These are phyloP conservation scores for Jordanella pulchra DNA, from an alignment of 2,797 vertebrate species.

Conservation along the genomic window DNA sequence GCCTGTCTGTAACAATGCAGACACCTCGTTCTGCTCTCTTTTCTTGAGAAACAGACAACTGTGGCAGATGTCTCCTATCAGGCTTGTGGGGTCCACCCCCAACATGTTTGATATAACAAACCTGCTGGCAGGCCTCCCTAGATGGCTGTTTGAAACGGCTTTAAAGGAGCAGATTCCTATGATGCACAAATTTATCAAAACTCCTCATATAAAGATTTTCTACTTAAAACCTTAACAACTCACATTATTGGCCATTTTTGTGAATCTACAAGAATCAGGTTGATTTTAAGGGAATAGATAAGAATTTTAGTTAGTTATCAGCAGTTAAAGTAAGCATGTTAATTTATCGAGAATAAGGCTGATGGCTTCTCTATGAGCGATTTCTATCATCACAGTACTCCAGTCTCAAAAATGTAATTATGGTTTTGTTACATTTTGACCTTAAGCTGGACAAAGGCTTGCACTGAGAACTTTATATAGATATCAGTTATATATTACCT, in stretches of 20 bases:
- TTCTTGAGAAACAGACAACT: conserved; percentile 37
- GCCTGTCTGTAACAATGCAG: conserved; percentile 42
- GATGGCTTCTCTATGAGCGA: background rate
- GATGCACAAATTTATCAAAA: conserved; percentile 9
- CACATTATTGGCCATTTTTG: background rate
- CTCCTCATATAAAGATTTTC: background rate
- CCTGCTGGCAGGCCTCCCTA: conserved; percentile 36
- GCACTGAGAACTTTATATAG: background rate
- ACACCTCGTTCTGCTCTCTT: conserved; percentile 51
- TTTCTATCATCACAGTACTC: too few relatives aligned
- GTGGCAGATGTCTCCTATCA: conserved; percentile 65
- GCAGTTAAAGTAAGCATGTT: background rate
- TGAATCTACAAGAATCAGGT: background rate
- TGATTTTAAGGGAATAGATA: background rate
- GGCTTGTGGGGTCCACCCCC: conserved; percentile 32
- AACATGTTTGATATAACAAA: conserved; percentile 47
- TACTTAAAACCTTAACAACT: background rate
- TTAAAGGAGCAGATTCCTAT: conserved; percentile 14
- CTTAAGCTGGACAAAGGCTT: background rate
- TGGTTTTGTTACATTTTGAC: too few relatives aligned
- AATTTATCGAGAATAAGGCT: background rate
- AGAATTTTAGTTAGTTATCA: background rate
- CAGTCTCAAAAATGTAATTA: background rate
- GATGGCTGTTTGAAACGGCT: conserved; percentile 16
- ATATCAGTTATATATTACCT: background rate